phyloP scores from a whole-genome alignment of 2,113 vertebrate genomes.

The Sinocyclocheilus maitianheensis region DNA sequence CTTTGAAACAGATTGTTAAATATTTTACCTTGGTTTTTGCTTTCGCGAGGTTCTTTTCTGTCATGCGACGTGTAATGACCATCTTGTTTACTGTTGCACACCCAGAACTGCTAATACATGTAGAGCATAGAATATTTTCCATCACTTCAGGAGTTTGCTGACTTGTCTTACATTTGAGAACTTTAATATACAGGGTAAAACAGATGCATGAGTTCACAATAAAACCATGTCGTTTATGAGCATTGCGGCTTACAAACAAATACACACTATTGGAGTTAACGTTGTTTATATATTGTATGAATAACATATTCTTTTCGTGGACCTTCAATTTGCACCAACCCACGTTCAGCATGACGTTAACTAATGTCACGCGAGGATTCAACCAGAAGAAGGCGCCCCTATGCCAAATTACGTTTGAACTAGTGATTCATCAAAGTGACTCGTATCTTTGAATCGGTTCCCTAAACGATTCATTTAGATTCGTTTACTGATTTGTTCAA shows the following conservation, averaged over 20 bases:
- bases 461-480: background rate
- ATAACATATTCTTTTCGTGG: background rate
- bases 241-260: background rate
- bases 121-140: too few species aligned
- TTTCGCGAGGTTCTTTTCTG: background rate
- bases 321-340: background rate
- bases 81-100: too few species aligned
- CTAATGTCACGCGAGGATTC: background rate
- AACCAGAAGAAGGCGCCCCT: constrained; percentile 1
- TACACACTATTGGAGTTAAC: background rate
- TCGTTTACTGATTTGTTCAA: too few species aligned
- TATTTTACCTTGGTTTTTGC: background rate
- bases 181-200: too few species aligned
- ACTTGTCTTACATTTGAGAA: too few species aligned
- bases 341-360: background rate
- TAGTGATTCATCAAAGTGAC: background rate
- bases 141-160: too few species aligned
- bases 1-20: too few species aligned
- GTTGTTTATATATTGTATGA: background rate
- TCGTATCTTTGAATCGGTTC: background rate
- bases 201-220: background rate
- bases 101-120: too few species aligned
- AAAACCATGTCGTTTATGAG: background rate
- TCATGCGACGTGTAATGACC: background rate
- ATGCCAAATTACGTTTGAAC: background rate